Base-by-base conservation (phyloP, 2,797 vertebrate species). In the Anableps anableps region DNA sequence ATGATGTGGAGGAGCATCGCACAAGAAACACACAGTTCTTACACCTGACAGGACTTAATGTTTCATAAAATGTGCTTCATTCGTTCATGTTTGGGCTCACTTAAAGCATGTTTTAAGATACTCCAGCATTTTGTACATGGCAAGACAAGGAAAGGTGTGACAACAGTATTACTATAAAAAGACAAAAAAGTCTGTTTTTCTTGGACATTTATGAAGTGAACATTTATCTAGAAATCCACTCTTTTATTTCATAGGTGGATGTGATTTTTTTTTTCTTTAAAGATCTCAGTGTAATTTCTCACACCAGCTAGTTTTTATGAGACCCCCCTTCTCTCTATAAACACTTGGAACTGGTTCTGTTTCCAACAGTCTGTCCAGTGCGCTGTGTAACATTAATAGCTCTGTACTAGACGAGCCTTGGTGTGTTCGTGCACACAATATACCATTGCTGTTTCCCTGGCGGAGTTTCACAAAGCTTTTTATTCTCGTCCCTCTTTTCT, bases 401-500 rank as follows among this genome's bases (percentile, higher is more conserved):
- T 76, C 83, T 83, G 80, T 84, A 83, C 77, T 80, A 82, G 68
- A 83, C 89, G 62, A 83, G 79, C 80, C 73, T 81, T 80, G 75
- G 75, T 85, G 79, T 82, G 55, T 68, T 70, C 66, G 19, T 60
- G 76, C 47, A 14, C 74, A 72, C 26, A 8, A 29, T 51, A 64
- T 74, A 66, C 62, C 9, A 6, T 74, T 77, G 76, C 83, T 85
- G 87, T 93, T 94, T 93, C 91, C 85, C 90, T 93, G 88, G 91
- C 83, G 90, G 89, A 85, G 80, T 88, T 91, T 90, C 89, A 91
- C 88, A 90, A 90, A 89, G 91, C 87, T 87, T 86, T 90, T 88
- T 83, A 84, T 88, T 91, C 82, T 86, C 78, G 84, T 85, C 83
- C 88, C 83, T 84, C 77, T 88, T 87, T 87, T 88, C 86, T 90